phyloP scores from a whole-genome alignment of 2,113 vertebrate species.

The Tachysurus vachellii region DNA sequence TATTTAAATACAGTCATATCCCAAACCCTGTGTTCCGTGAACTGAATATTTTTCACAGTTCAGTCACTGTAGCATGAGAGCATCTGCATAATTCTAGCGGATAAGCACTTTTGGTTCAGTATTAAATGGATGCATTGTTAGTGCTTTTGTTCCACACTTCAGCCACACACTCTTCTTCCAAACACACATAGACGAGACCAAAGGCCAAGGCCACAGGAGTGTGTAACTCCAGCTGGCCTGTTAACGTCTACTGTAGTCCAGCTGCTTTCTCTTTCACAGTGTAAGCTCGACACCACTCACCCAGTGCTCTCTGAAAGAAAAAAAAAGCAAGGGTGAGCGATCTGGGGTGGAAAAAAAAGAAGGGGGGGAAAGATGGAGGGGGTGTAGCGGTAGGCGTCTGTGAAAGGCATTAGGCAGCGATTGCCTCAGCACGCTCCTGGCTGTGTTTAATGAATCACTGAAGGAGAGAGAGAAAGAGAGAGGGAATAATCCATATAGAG shows the following conservation, averaged over 20 bases:
- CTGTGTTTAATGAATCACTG: slow-evolving; percentile 59
- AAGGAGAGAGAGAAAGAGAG: slow-evolving; percentile 42
- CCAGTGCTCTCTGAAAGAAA: slow-evolving; percentile 36
- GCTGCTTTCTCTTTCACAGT: slow-evolving; percentile 39
- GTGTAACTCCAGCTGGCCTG: slow-evolving; percentile 31
- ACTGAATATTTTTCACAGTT: slow-evolving; percentile 7
- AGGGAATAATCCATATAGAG: slow-evolving; percentile 51
- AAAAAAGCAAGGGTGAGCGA: slow-evolving; percentile 7
- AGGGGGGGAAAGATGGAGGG: slow-evolving; percentile 30
- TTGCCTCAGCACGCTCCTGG: slow-evolving; percentile 57
- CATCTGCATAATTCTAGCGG: slow-evolving; percentile 19
- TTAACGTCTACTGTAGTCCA: slow-evolving; percentile 44
- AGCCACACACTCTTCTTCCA: slow-evolving; percentile 10
- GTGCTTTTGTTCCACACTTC: slow-evolving; percentile 13
- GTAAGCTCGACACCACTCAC: slow-evolving; percentile 29
- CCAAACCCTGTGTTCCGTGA: background rate
- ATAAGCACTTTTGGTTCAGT: background rate
- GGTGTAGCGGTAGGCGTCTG: slow-evolving; percentile 54
- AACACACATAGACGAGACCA: slow-evolving; percentile 9
- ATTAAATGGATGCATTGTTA: slow-evolving; percentile 28
- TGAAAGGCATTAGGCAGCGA: slow-evolving; percentile 60
- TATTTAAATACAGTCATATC: background rate
- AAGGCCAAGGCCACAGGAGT: slow-evolving; percentile 12
- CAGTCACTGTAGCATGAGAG: background rate
- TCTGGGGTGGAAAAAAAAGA: slow-evolving; percentile 5